phyloP scores from a whole-genome alignment of 2,888 invertebrate species.

The Thera britannica region DNA sequence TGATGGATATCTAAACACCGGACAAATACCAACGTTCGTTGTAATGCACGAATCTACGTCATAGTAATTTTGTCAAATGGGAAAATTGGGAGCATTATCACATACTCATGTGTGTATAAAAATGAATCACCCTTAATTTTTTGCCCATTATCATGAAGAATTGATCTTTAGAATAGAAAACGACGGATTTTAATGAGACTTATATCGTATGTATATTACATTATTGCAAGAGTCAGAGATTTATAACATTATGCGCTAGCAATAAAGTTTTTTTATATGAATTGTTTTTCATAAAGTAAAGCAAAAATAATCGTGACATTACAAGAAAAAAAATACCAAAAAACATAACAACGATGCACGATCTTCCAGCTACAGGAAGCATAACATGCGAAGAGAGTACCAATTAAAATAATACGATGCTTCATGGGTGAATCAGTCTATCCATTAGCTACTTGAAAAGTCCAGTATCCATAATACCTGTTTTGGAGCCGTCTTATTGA shows the following conservation, averaged over 20 bases:
- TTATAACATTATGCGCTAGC: no score
- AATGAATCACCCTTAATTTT: not conserved
- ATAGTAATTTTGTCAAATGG: slow-evolving; percentile 19
- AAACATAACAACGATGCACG: not conserved
- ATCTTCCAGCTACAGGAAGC: not conserved
- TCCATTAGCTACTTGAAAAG: slow-evolving; percentile 19
- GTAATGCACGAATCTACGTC: slow-evolving; percentile 27
- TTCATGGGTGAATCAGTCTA: slow-evolving; percentile 17
- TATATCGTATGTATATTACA: not conserved
- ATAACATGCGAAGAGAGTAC: not conserved
- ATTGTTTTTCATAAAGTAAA: no score
- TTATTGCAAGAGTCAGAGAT: no score
- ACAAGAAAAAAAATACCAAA: not conserved
- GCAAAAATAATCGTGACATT: not conserved
- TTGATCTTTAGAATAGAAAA: not conserved
- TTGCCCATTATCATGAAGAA: not conserved
- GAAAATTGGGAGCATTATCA: slow-evolving; percentile 4
- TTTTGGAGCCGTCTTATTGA: slow-evolving; percentile 39
- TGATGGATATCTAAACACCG: slow-evolving; percentile 57
- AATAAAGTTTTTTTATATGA: no score
- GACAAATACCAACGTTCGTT: slow-evolving; percentile 54
- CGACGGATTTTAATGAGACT: not conserved
- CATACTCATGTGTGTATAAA: slow-evolving; percentile 3
- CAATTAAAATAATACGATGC: slow-evolving; percentile 4
- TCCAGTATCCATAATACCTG: slow-evolving; percentile 18